Percentiles rank a stretch among this genome's conserved stretches.
Conservation (phyloP, 2,797 vertebrate species). For the Anolis apletophallus region DNA sequence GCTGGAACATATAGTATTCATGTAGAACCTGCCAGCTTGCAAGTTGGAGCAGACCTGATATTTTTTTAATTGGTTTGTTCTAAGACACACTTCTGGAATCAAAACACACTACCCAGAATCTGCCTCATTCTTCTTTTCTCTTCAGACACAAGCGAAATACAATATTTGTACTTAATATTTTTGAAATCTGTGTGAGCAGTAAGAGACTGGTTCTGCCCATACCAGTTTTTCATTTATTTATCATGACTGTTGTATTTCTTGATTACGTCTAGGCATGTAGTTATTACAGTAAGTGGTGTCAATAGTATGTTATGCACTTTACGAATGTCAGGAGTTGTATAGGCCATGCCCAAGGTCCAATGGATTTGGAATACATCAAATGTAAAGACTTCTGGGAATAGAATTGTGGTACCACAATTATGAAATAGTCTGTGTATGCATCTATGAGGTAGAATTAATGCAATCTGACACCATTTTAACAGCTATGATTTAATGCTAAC, state of each 20-base stretch:
- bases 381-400: background rate
- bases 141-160: background rate
- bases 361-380: background rate
- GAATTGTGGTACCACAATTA: background rate
- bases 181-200: background rate
- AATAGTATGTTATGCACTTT: background rate
- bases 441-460: no score
- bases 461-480: no score
- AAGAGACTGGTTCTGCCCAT: background rate
- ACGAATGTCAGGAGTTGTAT: background rate
- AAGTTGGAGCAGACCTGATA: constrained; percentile 5
- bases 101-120: background rate
- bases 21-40: background rate
- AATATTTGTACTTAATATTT: background rate
- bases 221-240: background rate
- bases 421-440: background rate
- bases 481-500: no score
- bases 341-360: background rate
- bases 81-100: background rate
- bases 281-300: background rate
- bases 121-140: background rate
- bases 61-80: background rate
- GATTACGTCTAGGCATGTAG: background rate
- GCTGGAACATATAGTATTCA: background rate
- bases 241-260: background rate